Conservation (phyloP, 2,113 vertebrate genomes). For the Burhinus oedicnemus region DNA sequence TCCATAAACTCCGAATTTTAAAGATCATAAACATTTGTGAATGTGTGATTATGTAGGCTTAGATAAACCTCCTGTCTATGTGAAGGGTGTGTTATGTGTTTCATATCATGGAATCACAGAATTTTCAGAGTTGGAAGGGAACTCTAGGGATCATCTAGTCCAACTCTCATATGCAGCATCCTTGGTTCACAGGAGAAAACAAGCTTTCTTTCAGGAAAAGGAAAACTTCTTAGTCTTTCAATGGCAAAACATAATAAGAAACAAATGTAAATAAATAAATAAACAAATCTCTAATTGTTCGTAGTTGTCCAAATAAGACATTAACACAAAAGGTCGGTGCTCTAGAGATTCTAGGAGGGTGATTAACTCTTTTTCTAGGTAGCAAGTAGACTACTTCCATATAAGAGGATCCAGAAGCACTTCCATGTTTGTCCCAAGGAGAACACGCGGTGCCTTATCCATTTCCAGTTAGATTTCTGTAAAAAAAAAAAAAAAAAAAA, state of each 20-base stretch:
- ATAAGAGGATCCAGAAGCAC: background rate
- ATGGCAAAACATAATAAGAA: background rate
- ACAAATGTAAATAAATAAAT: background rate
- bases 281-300: background rate
- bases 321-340: background rate
- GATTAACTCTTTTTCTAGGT: background rate
- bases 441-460: background rate
- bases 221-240: background rate
- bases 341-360: background rate
- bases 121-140: too few species aligned
- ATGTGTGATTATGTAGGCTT: background rate
- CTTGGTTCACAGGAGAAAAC: background rate
- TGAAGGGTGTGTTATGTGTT: background rate
- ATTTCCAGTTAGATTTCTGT: background rate
- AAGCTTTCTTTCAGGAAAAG: background rate
- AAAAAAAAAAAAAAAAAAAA: background rate
- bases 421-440: background rate
- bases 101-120: too few species aligned
- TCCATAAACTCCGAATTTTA: background rate
- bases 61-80: background rate
- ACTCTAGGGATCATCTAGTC: too few species aligned
- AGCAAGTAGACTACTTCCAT: background rate
- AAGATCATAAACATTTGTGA: background rate
- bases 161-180: background rate
- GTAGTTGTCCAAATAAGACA: background rate